These are phyloP conservation scores for Oligia latruncula DNA, from an alignment of 2,888 invertebrate species.

Conservation along the genomic window DNA sequence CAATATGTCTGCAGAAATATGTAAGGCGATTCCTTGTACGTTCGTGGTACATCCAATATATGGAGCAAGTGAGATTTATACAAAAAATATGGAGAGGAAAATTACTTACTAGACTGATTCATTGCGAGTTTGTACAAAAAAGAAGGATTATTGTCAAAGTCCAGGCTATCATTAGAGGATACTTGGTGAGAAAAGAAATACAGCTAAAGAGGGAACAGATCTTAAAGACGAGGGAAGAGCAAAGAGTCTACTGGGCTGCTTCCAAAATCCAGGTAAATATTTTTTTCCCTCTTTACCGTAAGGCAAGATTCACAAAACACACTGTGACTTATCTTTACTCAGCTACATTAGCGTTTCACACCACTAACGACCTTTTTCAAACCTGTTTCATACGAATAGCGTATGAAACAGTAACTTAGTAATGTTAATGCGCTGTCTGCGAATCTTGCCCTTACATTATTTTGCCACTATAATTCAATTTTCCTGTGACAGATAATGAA, in stretches of 20 bases:
- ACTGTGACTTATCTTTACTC: background rate
- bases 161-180: constrained; percentile 86
- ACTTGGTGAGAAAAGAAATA: constrained; percentile 85
- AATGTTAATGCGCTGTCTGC: background rate
- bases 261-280: constrained; percentile 91
- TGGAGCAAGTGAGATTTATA: constrained; percentile 75
- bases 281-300: background rate
- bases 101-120: constrained; percentile 78
- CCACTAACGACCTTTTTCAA: background rate
- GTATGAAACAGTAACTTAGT: background rate
- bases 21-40: constrained; percentile 77
- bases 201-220: constrained; percentile 83
- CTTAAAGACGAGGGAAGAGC: constrained; percentile 82
- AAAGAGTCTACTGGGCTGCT: constrained; percentile 88
- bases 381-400: too few relatives aligned
- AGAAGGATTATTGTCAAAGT: constrained; percentile 77
- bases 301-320: background rate
- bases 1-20: constrained; percentile 81
- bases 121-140: constrained; percentile 79
- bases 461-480: background rate
- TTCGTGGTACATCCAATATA: constrained; percentile 74
- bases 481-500: background rate
- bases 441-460: background rate
- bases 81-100: constrained; percentile 85
- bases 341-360: background rate